Percentiles rank a stretch among this genome's conserved stretches.
phyloP scores from a whole-genome alignment of 2,888 invertebrate species.

The Melanophora roralis region DNA sequence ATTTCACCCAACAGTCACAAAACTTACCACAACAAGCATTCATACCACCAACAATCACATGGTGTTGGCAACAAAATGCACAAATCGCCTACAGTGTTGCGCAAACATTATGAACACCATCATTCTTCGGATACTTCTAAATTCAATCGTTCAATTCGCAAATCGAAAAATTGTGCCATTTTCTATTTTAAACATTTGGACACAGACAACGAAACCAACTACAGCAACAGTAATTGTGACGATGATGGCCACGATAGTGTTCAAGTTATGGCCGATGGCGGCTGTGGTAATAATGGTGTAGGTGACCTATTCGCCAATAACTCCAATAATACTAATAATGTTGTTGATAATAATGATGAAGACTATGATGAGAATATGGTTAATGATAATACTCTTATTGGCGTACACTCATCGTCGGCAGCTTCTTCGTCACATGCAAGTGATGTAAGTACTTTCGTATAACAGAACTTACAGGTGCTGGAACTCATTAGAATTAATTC shows the following conservation, averaged over 20 bases:
- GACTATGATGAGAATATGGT: constrained; percentile 78
- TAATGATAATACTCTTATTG: constrained; percentile 68
- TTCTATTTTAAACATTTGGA: constrained; percentile 92
- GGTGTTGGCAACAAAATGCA: constrained; percentile 41
- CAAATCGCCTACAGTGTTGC: constrained; percentile 72
- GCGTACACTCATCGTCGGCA: constrained; percentile 66
- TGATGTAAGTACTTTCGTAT: constrained; percentile 70
- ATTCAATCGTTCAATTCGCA: constrained; percentile 85
- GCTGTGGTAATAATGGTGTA: constrained; percentile 72
- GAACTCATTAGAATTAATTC: constrained; percentile 7
- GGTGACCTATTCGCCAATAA: constrained; percentile 81
- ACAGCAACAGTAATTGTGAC: constrained; percentile 71
- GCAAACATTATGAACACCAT: constrained; percentile 72
- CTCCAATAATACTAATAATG: constrained; percentile 68
- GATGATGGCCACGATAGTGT: constrained; percentile 61
- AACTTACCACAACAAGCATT: constrained; percentile 28
- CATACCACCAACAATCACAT: constrained; percentile 17
- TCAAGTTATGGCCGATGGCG: constrained; percentile 27
- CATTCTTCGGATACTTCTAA: constrained; percentile 80
- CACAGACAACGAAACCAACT: constrained; percentile 86
- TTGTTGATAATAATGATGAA: constrained; percentile 80
- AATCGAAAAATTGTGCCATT: constrained; percentile 88
- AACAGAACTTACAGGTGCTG: background rate
- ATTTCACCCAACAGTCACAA: constrained; percentile 70
- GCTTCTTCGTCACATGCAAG: constrained; percentile 67